Percentiles rank a stretch among this genome's conserved stretches.
Evolutionary conservation across 2,797 vertebrate species (phyloP).

Genomic region (Anguilla anguilla): DNA sequence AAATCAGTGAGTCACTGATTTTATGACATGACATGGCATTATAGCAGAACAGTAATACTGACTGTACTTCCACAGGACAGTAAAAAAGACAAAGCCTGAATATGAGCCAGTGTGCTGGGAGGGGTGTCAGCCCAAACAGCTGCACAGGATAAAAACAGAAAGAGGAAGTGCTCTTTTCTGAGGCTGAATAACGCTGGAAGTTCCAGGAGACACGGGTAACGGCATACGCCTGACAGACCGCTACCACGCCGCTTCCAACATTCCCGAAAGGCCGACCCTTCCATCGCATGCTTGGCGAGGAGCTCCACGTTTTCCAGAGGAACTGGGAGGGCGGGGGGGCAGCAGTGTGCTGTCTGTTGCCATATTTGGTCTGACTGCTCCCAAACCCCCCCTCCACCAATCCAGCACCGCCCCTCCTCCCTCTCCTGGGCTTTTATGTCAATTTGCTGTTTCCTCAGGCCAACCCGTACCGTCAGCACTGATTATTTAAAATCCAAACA

Average conservation of each 20-base stretch:
- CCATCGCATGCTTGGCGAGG: constrained; percentile 43
- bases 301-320: constrained; percentile 11
- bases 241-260: constrained; percentile 39
- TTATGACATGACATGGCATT: too few relatives aligned
- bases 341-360: constrained; percentile 28
- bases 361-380: constrained; percentile 40
- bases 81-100: background rate
- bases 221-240: constrained; percentile 51
- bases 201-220: constrained; percentile 44
- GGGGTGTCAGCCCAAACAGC: background rate
- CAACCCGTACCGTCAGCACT: background rate
- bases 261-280: constrained; percentile 40
- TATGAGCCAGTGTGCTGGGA: background rate
- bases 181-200: background rate
- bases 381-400: background rate
- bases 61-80: background rate
- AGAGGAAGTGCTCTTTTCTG: background rate
- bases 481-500: background rate
- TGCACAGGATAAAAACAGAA: constrained; percentile 26
- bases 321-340: constrained; percentile 46
- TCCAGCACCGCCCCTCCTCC: background rate
- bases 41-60: too few relatives aligned
- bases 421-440: background rate
- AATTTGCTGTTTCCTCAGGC: background rate
- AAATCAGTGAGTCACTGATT: too few relatives aligned